phyloP scores from a whole-genome alignment of 2,888 invertebrate species.

The Candidula unifasciata region DNA sequence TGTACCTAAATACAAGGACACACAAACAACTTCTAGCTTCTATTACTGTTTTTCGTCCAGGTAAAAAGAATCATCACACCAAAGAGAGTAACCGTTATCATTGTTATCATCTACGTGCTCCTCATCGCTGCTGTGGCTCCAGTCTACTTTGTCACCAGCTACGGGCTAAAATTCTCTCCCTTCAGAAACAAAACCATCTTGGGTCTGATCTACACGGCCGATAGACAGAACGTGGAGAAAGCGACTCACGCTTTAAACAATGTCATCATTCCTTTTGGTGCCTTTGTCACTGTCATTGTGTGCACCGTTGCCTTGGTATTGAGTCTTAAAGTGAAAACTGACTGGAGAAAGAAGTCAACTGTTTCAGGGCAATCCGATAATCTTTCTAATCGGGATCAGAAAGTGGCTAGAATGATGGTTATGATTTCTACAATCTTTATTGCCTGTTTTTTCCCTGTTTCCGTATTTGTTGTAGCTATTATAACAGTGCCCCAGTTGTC shows the following conservation, averaged over 20 bases:
- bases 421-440: conserved; percentile 24
- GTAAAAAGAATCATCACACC: conserved; percentile 36
- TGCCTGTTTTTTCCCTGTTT: conserved; percentile 20
- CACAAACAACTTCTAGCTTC: neutral
- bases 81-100: neutral
- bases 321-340: neutral
- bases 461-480: neutral
- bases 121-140: conserved; percentile 7
- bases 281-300: conserved; percentile 18
- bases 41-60: conserved; percentile 4
- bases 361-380: neutral
- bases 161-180: conserved; percentile 18
- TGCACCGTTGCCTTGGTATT: neutral
- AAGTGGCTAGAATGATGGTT: conserved; percentile 30
- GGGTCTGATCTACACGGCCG: neutral
- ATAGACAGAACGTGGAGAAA: neutral
- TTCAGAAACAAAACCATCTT: conserved; percentile 30
- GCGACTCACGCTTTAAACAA: conserved; percentile 10
- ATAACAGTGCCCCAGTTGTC: conserved; percentile 2
- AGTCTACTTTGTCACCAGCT: conserved; percentile 18
- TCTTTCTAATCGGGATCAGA: conserved; percentile 31
- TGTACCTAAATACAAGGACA: no score
- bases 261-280: conserved; percentile 29
- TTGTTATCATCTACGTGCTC: neutral
- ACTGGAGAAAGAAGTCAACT: conserved; percentile 4